phyloP scores from a whole-genome alignment of 2,113 vertebrate species.

The Calypte anna region DNA sequence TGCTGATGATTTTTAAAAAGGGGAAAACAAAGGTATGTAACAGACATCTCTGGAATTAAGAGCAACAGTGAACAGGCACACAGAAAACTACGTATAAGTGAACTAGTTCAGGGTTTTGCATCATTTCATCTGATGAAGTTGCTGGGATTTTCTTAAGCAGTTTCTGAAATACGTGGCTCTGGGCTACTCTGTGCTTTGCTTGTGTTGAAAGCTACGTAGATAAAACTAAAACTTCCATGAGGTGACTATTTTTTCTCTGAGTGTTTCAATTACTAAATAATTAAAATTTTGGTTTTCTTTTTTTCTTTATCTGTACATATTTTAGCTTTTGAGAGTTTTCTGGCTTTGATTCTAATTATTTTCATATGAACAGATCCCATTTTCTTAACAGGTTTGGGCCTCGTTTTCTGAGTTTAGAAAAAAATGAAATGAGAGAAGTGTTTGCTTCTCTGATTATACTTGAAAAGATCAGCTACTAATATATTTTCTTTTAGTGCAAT shows the following conservation, averaged over 20 bases:
- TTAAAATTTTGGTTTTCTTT: neutral
- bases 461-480: neutral
- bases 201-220: neutral
- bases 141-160: neutral
- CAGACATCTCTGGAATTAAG: neutral
- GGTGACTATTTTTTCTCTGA: neutral
- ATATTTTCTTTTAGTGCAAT: neutral
- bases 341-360: slow-evolving; percentile 9
- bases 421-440: neutral
- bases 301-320: neutral
- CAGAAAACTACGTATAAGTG: neutral
- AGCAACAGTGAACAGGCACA: neutral
- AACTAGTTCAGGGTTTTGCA: neutral
- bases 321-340: neutral
- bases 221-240: neutral
- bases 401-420: neutral
- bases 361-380: neutral
- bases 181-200: neutral
- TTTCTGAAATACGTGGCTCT: neutral
- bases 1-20: neutral
- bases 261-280: neutral
- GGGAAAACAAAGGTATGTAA: neutral
- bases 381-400: neutral
- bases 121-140: neutral
- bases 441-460: neutral